Conservation (phyloP, 2,113 vertebrate species). For the Muscicapa adusta region DNA sequence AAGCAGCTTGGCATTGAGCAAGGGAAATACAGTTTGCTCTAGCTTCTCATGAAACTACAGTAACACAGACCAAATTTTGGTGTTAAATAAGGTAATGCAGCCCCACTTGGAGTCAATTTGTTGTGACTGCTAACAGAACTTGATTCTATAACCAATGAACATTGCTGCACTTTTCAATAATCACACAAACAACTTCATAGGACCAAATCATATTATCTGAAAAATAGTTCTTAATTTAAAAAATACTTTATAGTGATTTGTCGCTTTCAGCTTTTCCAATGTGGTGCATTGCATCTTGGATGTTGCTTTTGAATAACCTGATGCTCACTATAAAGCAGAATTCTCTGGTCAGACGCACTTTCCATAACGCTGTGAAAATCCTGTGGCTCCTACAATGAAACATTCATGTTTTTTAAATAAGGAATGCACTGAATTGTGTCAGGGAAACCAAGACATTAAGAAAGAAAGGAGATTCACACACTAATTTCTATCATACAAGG, state of each 20-base stretch:
- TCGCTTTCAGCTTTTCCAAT: background rate
- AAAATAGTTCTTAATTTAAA: background rate
- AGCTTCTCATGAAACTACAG: background rate
- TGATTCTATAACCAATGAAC: background rate
- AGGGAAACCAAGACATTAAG: background rate
- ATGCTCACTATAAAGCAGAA: background rate
- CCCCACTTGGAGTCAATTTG: background rate
- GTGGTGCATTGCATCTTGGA: background rate
- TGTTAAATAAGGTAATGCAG: background rate
- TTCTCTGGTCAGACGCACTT: background rate
- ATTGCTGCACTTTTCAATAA: background rate
- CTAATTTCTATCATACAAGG: background rate
- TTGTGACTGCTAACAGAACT: background rate
- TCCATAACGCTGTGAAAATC: background rate
- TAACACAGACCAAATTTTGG: background rate
- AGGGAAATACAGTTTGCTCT: background rate
- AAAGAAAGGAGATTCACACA: background rate
- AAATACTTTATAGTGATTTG: background rate
- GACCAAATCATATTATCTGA: background rate
- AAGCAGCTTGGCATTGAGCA: background rate
- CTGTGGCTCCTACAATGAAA: background rate
- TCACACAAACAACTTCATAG: background rate
- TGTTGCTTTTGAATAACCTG: background rate
- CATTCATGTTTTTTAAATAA: background rate
- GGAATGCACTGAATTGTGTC: background rate